Conservation (phyloP, 2,888 invertebrate species). For the Drosophila peninsularis region DNA sequence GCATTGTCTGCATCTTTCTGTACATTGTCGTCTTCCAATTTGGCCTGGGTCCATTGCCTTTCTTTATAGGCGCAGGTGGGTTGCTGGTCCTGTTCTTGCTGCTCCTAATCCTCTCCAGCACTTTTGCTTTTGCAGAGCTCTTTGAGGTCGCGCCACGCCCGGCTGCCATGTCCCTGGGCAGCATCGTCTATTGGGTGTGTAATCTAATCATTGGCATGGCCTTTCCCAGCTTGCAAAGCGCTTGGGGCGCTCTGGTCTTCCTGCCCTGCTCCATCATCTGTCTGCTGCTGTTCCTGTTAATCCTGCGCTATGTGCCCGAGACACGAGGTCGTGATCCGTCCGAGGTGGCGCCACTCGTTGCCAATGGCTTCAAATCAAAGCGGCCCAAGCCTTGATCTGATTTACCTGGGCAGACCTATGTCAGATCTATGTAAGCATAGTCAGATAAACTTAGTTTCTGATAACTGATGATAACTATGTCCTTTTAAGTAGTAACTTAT, state of each 20-base stretch:
- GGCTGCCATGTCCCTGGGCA: slow-evolving; percentile 93
- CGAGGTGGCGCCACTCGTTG: slow-evolving; percentile 87
- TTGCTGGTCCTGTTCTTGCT: not conserved
- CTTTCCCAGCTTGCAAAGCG: slow-evolving; percentile 87
- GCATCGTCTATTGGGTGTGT: slow-evolving; percentile 93
- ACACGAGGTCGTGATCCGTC: slow-evolving; percentile 88
- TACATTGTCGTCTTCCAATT: slow-evolving; percentile 93
- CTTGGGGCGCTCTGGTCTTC: slow-evolving; percentile 90
- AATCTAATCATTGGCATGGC: slow-evolving; percentile 93
- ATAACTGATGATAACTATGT: not conserved
- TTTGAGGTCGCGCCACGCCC: slow-evolving; percentile 93
- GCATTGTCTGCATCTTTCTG: slow-evolving; percentile 89
- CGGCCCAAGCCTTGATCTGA: slow-evolving; percentile 9
- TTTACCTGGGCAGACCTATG: not conserved
- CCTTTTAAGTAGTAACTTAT: not conserved
- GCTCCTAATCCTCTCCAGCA: not conserved
- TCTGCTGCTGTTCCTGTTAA: slow-evolving; percentile 77
- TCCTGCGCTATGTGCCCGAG: slow-evolving; percentile 90
- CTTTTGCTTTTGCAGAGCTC: slow-evolving; percentile 86
- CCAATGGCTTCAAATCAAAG: slow-evolving; percentile 87
- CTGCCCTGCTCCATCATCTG: slow-evolving; percentile 88
- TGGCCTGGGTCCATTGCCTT: slow-evolving; percentile 94
- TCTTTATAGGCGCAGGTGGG: slow-evolving; percentile 91
- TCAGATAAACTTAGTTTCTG: not conserved
- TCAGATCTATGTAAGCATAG: not conserved